Percentiles rank a stretch among this genome's conserved stretches.
Conservation (phyloP, 92 coral and sea anemone species). For the Epizoanthus stellaris region DNA sequence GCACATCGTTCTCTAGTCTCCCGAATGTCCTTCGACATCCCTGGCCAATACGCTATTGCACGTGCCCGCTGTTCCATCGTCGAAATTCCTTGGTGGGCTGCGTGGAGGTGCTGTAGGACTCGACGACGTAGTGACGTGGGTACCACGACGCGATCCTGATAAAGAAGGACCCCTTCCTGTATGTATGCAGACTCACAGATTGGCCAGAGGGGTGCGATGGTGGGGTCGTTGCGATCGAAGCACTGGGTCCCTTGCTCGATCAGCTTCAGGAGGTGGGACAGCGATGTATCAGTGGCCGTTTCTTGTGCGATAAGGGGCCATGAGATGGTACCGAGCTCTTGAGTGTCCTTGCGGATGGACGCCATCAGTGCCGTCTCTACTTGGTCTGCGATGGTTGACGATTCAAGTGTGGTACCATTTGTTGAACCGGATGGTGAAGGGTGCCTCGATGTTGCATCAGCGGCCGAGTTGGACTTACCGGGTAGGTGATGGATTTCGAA, state of each 20-base stretch:
- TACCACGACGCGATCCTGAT: slow-evolving; percentile 61
- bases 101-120: slow-evolving; percentile 69
- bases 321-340: slow-evolving; percentile 15
- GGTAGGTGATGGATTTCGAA: slow-evolving; percentile 42
- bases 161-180: slow-evolving; percentile 65
- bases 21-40: too few relatives aligned
- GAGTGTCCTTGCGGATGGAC: too few relatives aligned
- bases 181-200: slow-evolving; percentile 59
- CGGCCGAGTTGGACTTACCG: slow-evolving; percentile 52
- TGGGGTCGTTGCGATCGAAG: slow-evolving; percentile 42
- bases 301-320: slow-evolving; percentile 71
- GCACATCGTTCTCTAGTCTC: slow-evolving; percentile 40
- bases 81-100: slow-evolving; percentile 73
- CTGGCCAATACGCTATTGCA: too few relatives aligned
- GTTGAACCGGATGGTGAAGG: not conserved
- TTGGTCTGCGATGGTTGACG: too few relatives aligned
- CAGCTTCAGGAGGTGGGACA: slow-evolving; percentile 46
- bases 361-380: too few relatives aligned
- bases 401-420: not conserved
- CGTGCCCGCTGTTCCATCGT: not conserved
- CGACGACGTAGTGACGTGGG: slow-evolving; percentile 62
- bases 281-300: slow-evolving; percentile 57
- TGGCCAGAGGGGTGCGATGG: slow-evolving; percentile 59
- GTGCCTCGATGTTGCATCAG: slow-evolving; percentile 34
- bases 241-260: slow-evolving; percentile 54